phyloP scores from a whole-genome alignment of 2,888 invertebrate species.

The Thalpophila matura region DNA sequence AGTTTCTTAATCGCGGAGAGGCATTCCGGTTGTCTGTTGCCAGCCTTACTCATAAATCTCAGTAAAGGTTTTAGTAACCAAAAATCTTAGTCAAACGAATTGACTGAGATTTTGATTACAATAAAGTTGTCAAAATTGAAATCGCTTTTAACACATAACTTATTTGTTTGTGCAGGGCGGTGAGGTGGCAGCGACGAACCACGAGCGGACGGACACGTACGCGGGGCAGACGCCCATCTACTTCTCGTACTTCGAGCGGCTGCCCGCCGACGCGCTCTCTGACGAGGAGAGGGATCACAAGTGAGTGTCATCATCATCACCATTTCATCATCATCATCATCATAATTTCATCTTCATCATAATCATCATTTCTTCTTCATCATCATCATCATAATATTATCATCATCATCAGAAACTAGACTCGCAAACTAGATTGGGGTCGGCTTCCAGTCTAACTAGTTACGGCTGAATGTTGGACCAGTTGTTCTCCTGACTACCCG shows the following conservation, averaged over 20 bases:
- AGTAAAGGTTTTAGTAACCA: too few species aligned
- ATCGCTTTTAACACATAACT: slow-evolving; percentile 37
- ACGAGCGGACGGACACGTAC: slow-evolving; percentile 90
- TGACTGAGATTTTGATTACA: too few species aligned
- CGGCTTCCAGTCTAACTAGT: too few species aligned
- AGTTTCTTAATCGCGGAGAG: too few species aligned
- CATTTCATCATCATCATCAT: not conserved
- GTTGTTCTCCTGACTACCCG: too few species aligned
- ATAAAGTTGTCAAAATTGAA: too few species aligned
- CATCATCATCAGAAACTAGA: not conserved
- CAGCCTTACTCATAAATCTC: too few species aligned
- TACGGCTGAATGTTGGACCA: too few species aligned
- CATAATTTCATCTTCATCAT: not conserved
- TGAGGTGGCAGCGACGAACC: slow-evolving; percentile 92
- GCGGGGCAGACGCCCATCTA: slow-evolving; percentile 88
- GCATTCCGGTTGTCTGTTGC: too few species aligned
- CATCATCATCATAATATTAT: not conserved
- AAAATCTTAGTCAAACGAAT: too few species aligned
- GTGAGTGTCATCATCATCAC: slow-evolving; percentile 64
- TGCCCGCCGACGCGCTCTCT: slow-evolving; percentile 92
- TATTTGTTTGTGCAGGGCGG: slow-evolving; percentile 67
- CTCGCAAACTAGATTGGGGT: too few species aligned
- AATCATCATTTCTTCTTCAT: not conserved
- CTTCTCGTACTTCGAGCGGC: slow-evolving; percentile 93
- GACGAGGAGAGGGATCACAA: slow-evolving; percentile 91